phyloP scores from a whole-genome alignment of 1,140 invertebrate genomes.

The Muscidifurax raptorellus region DNA sequence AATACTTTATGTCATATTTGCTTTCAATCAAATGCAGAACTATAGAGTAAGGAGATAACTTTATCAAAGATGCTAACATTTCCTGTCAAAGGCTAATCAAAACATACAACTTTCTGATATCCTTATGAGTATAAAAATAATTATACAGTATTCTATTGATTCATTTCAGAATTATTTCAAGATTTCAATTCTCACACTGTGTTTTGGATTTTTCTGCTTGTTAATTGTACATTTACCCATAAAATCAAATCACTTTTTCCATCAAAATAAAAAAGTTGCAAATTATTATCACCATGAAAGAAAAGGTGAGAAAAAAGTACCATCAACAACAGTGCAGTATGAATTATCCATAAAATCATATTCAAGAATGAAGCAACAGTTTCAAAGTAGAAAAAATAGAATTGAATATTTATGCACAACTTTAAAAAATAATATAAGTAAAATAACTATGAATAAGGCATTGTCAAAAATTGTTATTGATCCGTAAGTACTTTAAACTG shows the following conservation, averaged over 20 bases:
- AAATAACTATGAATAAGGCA: constrained; percentile 40
- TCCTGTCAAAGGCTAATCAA: constrained; percentile 25
- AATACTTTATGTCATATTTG: not conserved
- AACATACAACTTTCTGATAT: constrained; percentile 25
- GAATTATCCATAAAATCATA: not conserved
- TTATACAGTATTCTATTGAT: constrained; percentile 28
- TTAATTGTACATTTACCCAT: constrained; percentile 6
- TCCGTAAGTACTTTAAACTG: constrained; percentile 57
- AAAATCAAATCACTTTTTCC: not conserved
- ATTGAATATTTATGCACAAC: constrained; percentile 50
- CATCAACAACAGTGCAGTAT: not conserved
- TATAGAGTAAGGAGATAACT: constrained; percentile 30
- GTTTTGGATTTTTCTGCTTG: not conserved
- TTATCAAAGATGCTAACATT: constrained; percentile 38
- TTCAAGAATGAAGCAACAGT: not conserved
- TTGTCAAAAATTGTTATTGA: constrained; percentile 64
- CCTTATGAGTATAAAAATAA: not conserved
- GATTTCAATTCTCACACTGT: not conserved
- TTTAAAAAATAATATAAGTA: constrained; percentile 44
- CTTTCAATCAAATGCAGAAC: not conserved
- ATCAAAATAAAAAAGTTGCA: not conserved
- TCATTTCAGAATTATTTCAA: constrained; percentile 29
- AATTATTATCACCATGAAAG: constrained; percentile 41
- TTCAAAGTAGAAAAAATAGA: constrained; percentile 49
- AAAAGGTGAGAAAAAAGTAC: constrained; percentile 6